These are phyloP conservation scores for Lacanobia wlatinum DNA, from an alignment of 2,888 invertebrate species.

Conservation along the genomic window DNA sequence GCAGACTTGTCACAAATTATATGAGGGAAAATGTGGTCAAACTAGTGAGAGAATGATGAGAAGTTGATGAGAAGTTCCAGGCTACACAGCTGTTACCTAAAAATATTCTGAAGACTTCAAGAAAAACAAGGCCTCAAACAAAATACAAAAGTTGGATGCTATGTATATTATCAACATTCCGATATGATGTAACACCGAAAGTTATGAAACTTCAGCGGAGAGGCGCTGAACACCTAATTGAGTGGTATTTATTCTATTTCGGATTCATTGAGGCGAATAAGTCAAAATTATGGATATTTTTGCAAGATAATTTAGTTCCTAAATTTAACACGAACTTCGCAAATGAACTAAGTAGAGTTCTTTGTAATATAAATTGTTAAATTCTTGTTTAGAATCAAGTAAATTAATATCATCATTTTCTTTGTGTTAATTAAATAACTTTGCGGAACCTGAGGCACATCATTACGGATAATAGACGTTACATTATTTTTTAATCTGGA, in stretches of 20 bases:
- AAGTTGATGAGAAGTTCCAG: not conserved
- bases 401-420: conserved; percentile 42
- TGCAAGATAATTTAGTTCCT: conserved; percentile 32
- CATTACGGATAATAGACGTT: conserved; percentile 23
- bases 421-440: conserved; percentile 36
- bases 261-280: conserved; percentile 37
- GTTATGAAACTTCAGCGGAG: conserved; percentile 38
- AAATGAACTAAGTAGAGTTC: conserved; percentile 29
- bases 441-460: conserved; percentile 15
- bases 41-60: not conserved
- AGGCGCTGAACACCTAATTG: conserved; percentile 40
- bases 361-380: conserved; percentile 35
- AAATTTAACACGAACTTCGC: conserved; percentile 35
- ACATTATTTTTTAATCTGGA: conserved; percentile 17
- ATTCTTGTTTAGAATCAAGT: conserved; percentile 26
- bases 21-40: not conserved
- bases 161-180: conserved; percentile 36
- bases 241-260: conserved; percentile 50
- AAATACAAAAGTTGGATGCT: conserved; percentile 35
- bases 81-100: conserved; percentile 37
- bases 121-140: conserved; percentile 38
- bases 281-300: conserved; percentile 47
- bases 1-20: not conserved
- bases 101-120: conserved; percentile 32
- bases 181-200: conserved; percentile 44